Conservation (phyloP, 2,113 vertebrate genomes). For the Sceloporus undulatus region DNA sequence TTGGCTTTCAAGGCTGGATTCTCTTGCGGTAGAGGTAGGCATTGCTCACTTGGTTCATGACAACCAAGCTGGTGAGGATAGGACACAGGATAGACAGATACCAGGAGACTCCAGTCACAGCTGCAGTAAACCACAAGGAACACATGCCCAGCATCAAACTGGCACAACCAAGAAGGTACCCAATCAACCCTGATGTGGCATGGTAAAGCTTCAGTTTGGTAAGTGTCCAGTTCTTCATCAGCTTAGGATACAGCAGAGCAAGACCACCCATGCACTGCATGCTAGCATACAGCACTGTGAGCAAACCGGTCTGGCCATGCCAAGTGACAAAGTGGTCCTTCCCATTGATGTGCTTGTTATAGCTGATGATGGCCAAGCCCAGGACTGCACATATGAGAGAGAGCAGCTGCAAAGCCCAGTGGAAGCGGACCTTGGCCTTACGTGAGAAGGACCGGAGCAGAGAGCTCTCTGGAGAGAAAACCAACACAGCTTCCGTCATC, state of each 20-base stretch:
- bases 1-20: conserved; percentile 83
- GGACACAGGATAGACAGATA: conserved; percentile 88
- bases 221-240: conserved; percentile 90
- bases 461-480: conserved; percentile 92
- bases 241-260: conserved; percentile 88
- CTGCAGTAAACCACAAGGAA: conserved; percentile 89
- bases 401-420: conserved; percentile 92
- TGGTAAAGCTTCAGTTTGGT: conserved; percentile 95
- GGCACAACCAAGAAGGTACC: conserved; percentile 87
- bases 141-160: conserved; percentile 91
- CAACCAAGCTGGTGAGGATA: conserved; percentile 83
- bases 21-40: conserved; percentile 92
- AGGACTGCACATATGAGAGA: conserved; percentile 82
- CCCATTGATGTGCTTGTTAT: conserved; percentile 89
- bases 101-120: conserved; percentile 82
- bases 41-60: conserved; percentile 95
- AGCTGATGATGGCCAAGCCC: conserved; percentile 85
- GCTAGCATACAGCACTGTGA: conserved; percentile 80
- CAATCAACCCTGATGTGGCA: conserved; percentile 87
- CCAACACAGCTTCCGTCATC: conserved; percentile 93
- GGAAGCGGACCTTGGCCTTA: conserved; percentile 86
- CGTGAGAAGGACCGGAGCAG: conserved; percentile 82
- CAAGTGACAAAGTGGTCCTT: conserved; percentile 92
- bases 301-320: conserved; percentile 88
- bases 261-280: conserved; percentile 85